Evolutionary conservation across 2,113 vertebrate genomes (phyloP), one percentile per base, ranked within the genome.

Genomic region (Choloepus hoffmanni): DNA sequence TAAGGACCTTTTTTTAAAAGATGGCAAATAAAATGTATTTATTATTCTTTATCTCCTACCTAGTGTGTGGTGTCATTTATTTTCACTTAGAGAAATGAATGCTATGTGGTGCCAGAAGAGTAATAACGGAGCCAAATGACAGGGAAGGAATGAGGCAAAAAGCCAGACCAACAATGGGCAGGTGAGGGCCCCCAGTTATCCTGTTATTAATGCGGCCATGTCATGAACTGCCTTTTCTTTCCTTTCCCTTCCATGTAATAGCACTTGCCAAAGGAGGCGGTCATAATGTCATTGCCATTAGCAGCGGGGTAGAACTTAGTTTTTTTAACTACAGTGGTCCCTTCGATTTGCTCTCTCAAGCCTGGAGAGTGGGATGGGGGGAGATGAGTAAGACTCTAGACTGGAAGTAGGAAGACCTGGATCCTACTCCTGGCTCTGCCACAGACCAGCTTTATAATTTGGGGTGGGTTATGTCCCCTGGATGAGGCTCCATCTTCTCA

Each of bases 31-130:
- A 98, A 98, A 98, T 85, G 95, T 98, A 97, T 98, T 98, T 98
- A 98, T 98, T 98, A 98, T 98, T 97, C 98, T 98, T 98, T 98
- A 98, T 98, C 98, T 98, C 96, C 96, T 97, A 95, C 97, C 96
- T 98, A 82, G 97, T 90, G 89, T 96, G 86, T 96, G 95, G 88
- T 96, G 92, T 98, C 98, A 97, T 98, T 99, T 98, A 97, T 98
- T 99, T 98, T 98, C 98, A 98, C 98, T 98, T 98, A 98, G 97
- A 97, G 96, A 98, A 98, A 98, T 97, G 96, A 98, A 98, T 95
- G 90, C 96, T 88, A 79, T 92, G 97, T 77, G 97, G 95, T 96
- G 82, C 85, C 97, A 88, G 97, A 98, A 97, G 97, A 98, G 97
- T 97, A 97, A 98, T 98, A 98, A 98, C 96, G 45, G 94, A 85